Evolutionary conservation across 2,888 invertebrate species (phyloP).

Genomic region (Cantharis rustica): DNA sequence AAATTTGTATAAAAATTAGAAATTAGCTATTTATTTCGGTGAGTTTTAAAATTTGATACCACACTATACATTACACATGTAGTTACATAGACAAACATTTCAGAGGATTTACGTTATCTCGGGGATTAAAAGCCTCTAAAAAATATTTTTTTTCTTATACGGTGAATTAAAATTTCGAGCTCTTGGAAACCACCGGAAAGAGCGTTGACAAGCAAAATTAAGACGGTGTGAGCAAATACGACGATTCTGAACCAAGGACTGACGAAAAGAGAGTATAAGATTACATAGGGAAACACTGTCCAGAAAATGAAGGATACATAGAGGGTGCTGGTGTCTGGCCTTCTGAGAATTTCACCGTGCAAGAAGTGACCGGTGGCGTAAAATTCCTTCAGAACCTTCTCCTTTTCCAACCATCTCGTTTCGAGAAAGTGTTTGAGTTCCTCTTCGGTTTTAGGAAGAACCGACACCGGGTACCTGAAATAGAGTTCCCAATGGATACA

Average conservation of each 20-base stretch:
- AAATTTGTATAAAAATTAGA: no score
- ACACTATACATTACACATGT: no score
- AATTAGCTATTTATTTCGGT: no score
- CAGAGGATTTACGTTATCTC: neutral
- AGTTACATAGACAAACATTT: neutral
- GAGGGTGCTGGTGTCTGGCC: conserved; percentile 52
- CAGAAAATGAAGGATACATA: conserved; percentile 67
- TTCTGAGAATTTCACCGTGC: conserved; percentile 46
- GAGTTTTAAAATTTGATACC: no score
- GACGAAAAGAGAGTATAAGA: conserved; percentile 56
- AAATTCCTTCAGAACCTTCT: conserved; percentile 64
- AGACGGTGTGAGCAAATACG: conserved; percentile 61
- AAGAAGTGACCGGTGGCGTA: conserved; percentile 60
- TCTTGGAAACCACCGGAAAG: conserved; percentile 66
- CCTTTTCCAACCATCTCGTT: conserved; percentile 70
- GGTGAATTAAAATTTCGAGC: conserved; percentile 56
- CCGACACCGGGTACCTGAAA: conserved; percentile 62
- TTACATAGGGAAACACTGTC: conserved; percentile 62
- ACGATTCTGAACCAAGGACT: conserved; percentile 59
- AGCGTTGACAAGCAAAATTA: conserved; percentile 62
- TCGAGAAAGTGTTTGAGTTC: conserved; percentile 67
- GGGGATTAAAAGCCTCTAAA: conserved; percentile 8
- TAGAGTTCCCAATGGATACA: neutral
- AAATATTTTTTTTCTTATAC: conserved; percentile 25
- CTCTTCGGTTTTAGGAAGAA: conserved; percentile 64